Base-by-base conservation (phyloP, 23 tunicate genomes). In the Ciona savignyi region DNA sequence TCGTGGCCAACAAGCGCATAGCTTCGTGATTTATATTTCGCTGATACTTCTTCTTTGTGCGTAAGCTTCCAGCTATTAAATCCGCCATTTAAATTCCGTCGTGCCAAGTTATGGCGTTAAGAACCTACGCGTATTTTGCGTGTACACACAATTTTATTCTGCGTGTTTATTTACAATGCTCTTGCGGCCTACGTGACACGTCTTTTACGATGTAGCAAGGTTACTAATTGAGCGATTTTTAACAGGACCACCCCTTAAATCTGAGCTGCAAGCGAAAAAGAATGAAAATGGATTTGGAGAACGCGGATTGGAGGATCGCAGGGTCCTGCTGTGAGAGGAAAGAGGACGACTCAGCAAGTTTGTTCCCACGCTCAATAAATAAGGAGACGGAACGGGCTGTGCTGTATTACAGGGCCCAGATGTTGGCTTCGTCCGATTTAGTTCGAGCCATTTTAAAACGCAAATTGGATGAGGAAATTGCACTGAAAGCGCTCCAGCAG, bases 191-290 rank as follows among this genome's bases (percentile, higher is more conserved):
- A n/a, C n/a, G n/a, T n/a, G n/a, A n/a, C n/a, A n/a, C n/a, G n/a
- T n/a, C n/a, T n/a, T n/a, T n/a, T n/a, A n/a, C n/a, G n/a, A n/a
- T n/a, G n/a, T n/a, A n/a, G n/a, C n/a, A n/a, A n/a, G n/a, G n/a
- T n/a, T n/a, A n/a, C n/a, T n/a, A 70, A 33, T 33, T 70, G 26
- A n/a, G 23, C 34, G n/a, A 68, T 56, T 68, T 29, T 27, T 69
- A 49, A n/a, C 83, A 80, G 84, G 84, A 80, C 23, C 77, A 71
- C 3, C 84, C 84, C 25, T 33, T 80, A 19, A 80, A 80, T 63
- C 51, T 80, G 63, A 80, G 69, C 30, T 80, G 84, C 77, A 80
- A 80, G 32, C 32, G 71, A 62, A 61, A 65, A 61, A 51, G 74
- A 22, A n/a, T n/a, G n/a, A n/a, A n/a, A n/a, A n/a, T n/a, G n/a